These are phyloP conservation scores for Chloebia gouldiae DNA, from an alignment of 2,113 vertebrate genomes.

Conservation along the genomic window DNA sequence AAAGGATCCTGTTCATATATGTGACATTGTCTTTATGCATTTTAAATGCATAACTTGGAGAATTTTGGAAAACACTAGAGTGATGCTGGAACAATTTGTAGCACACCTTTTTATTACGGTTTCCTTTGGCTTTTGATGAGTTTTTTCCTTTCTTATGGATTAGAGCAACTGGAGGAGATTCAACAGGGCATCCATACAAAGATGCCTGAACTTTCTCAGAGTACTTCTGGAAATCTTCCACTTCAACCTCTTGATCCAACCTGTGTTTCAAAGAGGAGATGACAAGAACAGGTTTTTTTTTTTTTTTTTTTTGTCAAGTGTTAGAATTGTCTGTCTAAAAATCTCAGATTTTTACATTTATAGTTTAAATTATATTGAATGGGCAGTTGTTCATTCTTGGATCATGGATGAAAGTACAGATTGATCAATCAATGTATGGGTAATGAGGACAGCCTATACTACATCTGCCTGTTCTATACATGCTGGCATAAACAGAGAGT, in stretches of 20 bases:
- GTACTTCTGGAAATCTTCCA: constrained; percentile 95
- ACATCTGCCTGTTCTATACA: background rate
- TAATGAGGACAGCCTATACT: background rate
- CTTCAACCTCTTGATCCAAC: constrained; percentile 89
- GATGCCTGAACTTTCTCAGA: constrained; percentile 84
- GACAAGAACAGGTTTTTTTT: background rate
- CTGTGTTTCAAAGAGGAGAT: constrained; percentile 64
- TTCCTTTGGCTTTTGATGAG: constrained; percentile 77
- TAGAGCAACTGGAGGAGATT: constrained; percentile 79
- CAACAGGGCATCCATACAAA: constrained; percentile 89
- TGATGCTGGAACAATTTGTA: background rate
- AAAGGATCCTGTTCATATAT: background rate
- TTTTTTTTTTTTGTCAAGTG: background rate
- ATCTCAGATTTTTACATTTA: background rate
- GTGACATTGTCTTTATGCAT: background rate
- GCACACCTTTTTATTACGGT: constrained; percentile 84
- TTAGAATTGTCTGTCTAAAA: background rate
- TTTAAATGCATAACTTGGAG: background rate
- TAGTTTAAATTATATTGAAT: background rate
- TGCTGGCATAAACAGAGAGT: background rate
- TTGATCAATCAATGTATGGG: background rate
- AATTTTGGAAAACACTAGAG: background rate
- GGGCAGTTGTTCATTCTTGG: background rate
- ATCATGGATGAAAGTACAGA: background rate
- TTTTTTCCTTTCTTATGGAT: constrained; percentile 77